A percentile compares a stretch with the other conserved stretches of the same genome.
Evolutionary conservation across 2,888 invertebrate species (phyloP).

Genomic region (Calliphora vomitoria): DNA sequence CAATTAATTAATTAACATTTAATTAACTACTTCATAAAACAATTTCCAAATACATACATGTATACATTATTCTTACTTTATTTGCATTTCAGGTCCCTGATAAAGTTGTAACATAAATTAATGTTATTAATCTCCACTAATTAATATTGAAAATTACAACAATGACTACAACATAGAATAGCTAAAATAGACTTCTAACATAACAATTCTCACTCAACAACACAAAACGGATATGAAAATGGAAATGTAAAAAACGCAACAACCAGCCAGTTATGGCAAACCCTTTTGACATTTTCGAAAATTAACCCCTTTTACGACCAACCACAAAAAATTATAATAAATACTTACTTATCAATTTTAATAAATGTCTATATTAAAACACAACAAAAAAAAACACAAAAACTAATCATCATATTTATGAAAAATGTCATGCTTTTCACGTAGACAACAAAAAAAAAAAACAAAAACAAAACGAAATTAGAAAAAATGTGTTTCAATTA

Average conservation of each 20-base stretch:
- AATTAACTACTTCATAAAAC: constrained; percentile 43
- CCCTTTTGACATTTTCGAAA: constrained; percentile 32
- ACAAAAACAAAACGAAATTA: constrained; percentile 10
- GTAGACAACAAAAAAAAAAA: not conserved
- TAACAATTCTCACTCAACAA: not conserved
- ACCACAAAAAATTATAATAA: not conserved
- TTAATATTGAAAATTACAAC: constrained; percentile 45
- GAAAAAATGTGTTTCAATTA: constrained; percentile 54
- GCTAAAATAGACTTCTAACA: not conserved
- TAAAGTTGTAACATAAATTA: constrained; percentile 53
- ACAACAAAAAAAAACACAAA: not conserved
- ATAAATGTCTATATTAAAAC: constrained; percentile 35
- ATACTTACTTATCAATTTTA: not conserved
- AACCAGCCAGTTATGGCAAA: constrained; percentile 32
- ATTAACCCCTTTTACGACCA: not conserved
- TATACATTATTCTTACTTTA: not conserved
- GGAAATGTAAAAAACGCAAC: constrained; percentile 3
- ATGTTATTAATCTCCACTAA: constrained; percentile 52
- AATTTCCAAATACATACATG: constrained; percentile 31
- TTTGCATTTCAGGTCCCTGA: not conserved
- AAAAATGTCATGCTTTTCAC: constrained; percentile 32
- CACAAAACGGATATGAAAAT: constrained; percentile 6
- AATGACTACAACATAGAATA: not conserved
- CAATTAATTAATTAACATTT: constrained; percentile 44
- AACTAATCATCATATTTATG: constrained; percentile 40